A percentile compares a stretch with the other conserved stretches of the same genome.
These are phyloP conservation scores for Enteromius anoplus DNA, from an alignment of 2,797 vertebrate genomes.

Conservation along the genomic window DNA sequence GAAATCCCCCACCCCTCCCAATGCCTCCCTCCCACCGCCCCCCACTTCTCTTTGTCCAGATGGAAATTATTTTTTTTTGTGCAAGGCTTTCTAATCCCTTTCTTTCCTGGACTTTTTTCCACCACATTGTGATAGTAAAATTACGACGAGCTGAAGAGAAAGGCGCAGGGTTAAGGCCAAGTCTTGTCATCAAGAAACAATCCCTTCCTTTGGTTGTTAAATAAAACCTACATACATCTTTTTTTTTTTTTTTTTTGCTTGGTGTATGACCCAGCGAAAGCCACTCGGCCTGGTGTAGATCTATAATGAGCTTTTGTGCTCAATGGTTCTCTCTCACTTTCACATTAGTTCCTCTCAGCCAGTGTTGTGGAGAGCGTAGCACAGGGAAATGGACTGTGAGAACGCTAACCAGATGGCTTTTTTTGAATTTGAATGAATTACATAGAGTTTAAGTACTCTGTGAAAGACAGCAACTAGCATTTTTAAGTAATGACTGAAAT, in stretches of 20 bases:
- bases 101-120: slow-evolving; percentile 62
- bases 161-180: slow-evolving; percentile 51
- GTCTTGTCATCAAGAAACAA: slow-evolving; percentile 58
- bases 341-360: slow-evolving; percentile 45
- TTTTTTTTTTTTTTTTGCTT: slow-evolving; percentile 42
- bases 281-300: slow-evolving; percentile 42
- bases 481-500: not conserved
- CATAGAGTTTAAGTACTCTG: too few relatives aligned
- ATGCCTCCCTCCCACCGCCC: slow-evolving; percentile 34
- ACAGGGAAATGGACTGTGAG: slow-evolving; percentile 52
- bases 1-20: slow-evolving; percentile 60
- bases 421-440: not conserved
- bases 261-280: slow-evolving; percentile 40
- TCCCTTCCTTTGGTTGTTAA: slow-evolving; percentile 58
- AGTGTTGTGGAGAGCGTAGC: slow-evolving; percentile 41
- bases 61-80: slow-evolving; percentile 74
- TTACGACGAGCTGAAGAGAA: slow-evolving; percentile 54
- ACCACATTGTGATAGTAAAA: slow-evolving; percentile 65
- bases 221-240: slow-evolving; percentile 47
- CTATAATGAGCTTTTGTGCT: slow-evolving; percentile 59
- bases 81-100: slow-evolving; percentile 71
- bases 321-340: slow-evolving; percentile 43
- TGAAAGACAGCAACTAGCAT: slow-evolving; percentile 7
- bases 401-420: slow-evolving; percentile 60
- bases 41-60: slow-evolving; percentile 69